phyloP scores from a whole-genome alignment of 2,113 vertebrate species.

The Gymnarchus niloticus region DNA sequence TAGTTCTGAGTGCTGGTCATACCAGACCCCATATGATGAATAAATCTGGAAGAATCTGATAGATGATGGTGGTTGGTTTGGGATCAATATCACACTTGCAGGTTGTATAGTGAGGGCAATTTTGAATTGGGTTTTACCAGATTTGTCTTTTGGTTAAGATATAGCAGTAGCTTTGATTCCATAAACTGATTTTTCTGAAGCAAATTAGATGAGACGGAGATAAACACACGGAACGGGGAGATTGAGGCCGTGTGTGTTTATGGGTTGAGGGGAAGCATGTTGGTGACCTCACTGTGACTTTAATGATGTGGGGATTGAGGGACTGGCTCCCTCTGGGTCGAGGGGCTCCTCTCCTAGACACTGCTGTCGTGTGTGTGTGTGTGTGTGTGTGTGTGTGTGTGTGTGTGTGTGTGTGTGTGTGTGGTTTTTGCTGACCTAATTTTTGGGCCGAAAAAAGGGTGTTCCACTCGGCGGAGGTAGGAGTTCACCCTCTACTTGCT shows the following conservation, averaged over 20 bases:
- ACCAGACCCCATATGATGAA: neutral
- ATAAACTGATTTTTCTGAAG: neutral
- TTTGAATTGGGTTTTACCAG: neutral
- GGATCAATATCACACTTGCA: neutral
- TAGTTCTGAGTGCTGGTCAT: neutral
- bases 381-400: no score
- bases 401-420: no score
- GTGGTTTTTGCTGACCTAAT: constrained; percentile 63
- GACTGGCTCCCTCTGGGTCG: constrained; percentile 51
- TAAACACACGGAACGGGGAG: constrained; percentile 18
- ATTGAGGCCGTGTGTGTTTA: constrained; percentile 62
- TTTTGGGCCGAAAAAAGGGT: constrained; percentile 51
- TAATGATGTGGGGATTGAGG: constrained; percentile 69
- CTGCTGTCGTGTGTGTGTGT: constrained; percentile 33
- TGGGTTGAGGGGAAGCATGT: constrained; percentile 63
- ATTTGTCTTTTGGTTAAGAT: neutral
- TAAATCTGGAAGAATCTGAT: no score
- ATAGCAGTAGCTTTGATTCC: neutral
- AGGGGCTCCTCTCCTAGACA: constrained; percentile 33
- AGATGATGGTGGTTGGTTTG: neutral
- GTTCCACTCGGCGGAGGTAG: constrained; percentile 26
- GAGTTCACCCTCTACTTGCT: neutral
- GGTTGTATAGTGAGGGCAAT: neutral
- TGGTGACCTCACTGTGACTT: constrained; percentile 67
- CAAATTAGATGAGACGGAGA: neutral